A percentile compares a stretch with the other conserved stretches of the same genome.
Conservation (phyloP, 2,888 invertebrate genomes). For the Tricholauxania praeusta region DNA sequence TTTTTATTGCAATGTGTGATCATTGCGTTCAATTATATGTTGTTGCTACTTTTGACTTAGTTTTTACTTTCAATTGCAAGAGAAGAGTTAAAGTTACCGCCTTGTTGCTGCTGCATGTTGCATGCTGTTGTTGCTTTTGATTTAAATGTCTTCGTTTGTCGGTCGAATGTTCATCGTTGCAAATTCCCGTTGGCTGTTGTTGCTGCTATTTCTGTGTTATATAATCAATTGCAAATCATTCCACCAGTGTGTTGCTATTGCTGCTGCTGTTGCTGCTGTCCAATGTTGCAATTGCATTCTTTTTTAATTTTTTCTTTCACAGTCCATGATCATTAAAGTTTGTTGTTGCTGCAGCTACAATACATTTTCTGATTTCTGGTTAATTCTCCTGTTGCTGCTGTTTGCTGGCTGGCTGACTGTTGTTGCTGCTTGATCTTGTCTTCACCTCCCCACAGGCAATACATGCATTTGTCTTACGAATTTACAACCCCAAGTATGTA, state of each 20-base stretch:
- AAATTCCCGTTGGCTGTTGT: slow-evolving; percentile 25
- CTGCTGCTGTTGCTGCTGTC: slow-evolving; percentile 42
- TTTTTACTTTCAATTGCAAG: slow-evolving; percentile 33
- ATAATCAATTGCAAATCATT: slow-evolving; percentile 48
- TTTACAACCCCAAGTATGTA: background rate
- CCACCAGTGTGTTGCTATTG: slow-evolving; percentile 44
- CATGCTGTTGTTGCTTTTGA: slow-evolving; percentile 3
- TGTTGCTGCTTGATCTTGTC: slow-evolving; percentile 42
- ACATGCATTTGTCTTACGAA: background rate
- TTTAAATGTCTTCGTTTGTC: slow-evolving; percentile 18
- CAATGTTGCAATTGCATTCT: slow-evolving; percentile 41
- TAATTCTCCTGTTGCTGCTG: slow-evolving; percentile 24
- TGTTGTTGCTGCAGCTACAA: slow-evolving; percentile 30
- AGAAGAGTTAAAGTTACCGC: slow-evolving; percentile 10
- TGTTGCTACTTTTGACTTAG: slow-evolving; percentile 36
- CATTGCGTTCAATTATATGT: slow-evolving; percentile 20
- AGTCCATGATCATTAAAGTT: slow-evolving; percentile 37
- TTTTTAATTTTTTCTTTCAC: slow-evolving; percentile 28
- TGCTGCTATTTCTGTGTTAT: slow-evolving; percentile 38
- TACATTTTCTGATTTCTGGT: slow-evolving; percentile 21
- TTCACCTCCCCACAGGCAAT: slow-evolving; percentile 12
- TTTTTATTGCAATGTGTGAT: background rate
- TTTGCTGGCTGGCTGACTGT: background rate
- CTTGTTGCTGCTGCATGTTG: slow-evolving; percentile 8
- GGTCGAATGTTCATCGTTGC: slow-evolving; percentile 17